Percentiles rank a stretch among this genome's conserved stretches.
These are phyloP conservation scores for Allacma fusca DNA, from an alignment of 2,888 invertebrate species.

Conservation along the genomic window DNA sequence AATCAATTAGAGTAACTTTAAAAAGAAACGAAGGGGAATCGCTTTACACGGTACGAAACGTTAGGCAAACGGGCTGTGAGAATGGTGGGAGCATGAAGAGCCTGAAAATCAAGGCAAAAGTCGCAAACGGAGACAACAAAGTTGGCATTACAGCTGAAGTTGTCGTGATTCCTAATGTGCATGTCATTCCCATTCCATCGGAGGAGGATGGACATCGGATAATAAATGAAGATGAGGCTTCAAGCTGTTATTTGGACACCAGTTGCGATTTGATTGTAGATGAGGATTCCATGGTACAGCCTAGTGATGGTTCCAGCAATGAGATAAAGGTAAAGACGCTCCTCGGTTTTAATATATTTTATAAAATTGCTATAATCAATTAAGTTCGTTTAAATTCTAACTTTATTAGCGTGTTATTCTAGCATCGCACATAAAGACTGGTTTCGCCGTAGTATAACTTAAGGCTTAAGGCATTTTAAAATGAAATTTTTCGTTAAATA, in stretches of 20 bases:
- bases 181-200: conserved; percentile 53
- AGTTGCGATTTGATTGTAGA: too few relatives aligned
- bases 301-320: too few relatives aligned
- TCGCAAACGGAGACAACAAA: conserved; percentile 46
- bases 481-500: too few relatives aligned
- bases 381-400: too few relatives aligned
- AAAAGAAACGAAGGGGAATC: conserved; percentile 49
- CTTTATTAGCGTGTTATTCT: too few relatives aligned
- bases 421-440: too few relatives aligned
- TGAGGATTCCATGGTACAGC: too few relatives aligned
- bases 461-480: too few relatives aligned
- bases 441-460: too few relatives aligned
- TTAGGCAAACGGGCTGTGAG: conserved; percentile 31
- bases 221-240: conserved; percentile 47
- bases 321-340: too few relatives aligned
- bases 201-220: conserved; percentile 49
- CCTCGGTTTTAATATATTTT: too few relatives aligned
- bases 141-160: conserved; percentile 50
- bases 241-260: not conserved
- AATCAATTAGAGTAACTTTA: conserved; percentile 52
- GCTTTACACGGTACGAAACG: conserved; percentile 51
- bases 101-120: conserved; percentile 55
- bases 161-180: conserved; percentile 52
- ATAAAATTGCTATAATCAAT: too few relatives aligned
- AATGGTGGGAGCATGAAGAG: conserved; percentile 32